These are phyloP conservation scores for Stenodera caucasica DNA, from an alignment of 2,888 invertebrate genomes.

Conservation along the genomic window DNA sequence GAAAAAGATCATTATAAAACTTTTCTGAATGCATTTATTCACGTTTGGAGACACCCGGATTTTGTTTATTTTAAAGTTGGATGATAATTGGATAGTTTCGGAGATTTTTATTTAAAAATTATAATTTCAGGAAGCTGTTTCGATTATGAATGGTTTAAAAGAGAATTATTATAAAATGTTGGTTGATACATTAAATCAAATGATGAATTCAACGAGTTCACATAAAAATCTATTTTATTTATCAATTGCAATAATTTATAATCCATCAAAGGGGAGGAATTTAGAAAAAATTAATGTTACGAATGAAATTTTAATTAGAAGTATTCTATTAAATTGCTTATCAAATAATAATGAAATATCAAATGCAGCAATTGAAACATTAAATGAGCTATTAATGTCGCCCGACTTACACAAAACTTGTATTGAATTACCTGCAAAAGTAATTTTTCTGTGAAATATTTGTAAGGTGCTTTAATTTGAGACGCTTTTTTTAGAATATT, in stretches of 20 bases:
- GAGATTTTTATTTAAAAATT: too few relatives aligned
- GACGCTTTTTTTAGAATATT: conserved; percentile 14
- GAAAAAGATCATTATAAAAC: conserved; percentile 21
- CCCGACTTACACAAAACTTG: conserved; percentile 19
- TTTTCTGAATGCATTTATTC: conserved; percentile 24
- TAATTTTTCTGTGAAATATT: conserved; percentile 8
- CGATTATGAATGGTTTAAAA: conserved; percentile 22
- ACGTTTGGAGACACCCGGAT: conserved; percentile 19
- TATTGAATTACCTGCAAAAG: conserved; percentile 12
- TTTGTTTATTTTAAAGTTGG: conserved; percentile 18
- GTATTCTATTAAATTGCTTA: conserved; percentile 20
- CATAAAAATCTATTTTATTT: conserved; percentile 19
- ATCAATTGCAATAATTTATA: conserved; percentile 16
- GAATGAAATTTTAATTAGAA: conserved; percentile 20
- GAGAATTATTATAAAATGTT: conserved; percentile 20
- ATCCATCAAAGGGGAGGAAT: conserved; percentile 8
- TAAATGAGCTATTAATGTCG: conserved; percentile 19
- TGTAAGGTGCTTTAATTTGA: too few relatives aligned
- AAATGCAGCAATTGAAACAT: conserved; percentile 14
- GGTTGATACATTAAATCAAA: conserved; percentile 20
- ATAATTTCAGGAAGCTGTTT: conserved; percentile 22
- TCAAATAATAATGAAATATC: conserved; percentile 15
- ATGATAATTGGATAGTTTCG: too few relatives aligned
- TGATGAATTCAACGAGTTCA: conserved; percentile 11
- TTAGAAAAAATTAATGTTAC: conserved; percentile 23